Base-by-base conservation (phyloP, 2,797 vertebrate genomes). In the Hephaestus fuliginosus region DNA sequence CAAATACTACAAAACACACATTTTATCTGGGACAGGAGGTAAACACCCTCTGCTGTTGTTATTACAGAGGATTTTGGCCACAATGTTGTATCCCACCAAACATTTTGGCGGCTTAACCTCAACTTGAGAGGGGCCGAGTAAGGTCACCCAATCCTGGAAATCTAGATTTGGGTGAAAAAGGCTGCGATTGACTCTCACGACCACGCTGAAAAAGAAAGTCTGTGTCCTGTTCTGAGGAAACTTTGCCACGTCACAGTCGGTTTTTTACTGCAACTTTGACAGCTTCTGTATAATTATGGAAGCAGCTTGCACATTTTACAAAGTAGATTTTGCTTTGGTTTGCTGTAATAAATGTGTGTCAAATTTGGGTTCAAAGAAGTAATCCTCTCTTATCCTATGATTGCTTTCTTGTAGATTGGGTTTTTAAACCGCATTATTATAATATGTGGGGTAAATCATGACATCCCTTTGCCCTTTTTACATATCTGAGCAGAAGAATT, bases 111-210 rank as follows among this genome's bases (percentile, higher is more conserved):
- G 39, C 11, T 65, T 41, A 12, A 58, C 20, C 11, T 62, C n/a
- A 20, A 63, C 6, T 53, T n/a, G 1, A 9, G 17, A 52, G 28
- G 1, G 10, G 22, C 2, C 51, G 36, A 25, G 12, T 5, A 6
- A 30, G 20, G 39, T 44, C 56, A 36, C 30, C 60, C 5, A 51
- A 63, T 44, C 17, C 57, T 13, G 15, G 0, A 46, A 52, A 41
- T 62, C 56, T 72, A 25, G 28, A 46, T 70, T 58, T 70, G 10
- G 49, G 18, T 20, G 9, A 60, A 55, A 36, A 14, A 1, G 14
- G 53, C n/a, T 74, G 66, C 15, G 8, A 6, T n/a, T 61, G 57
- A 68, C 77, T 68, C 22, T 62, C 46, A 46, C n/a, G 44, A 12
- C 13, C 6, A 61, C 5, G n/a, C 51, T 22, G 58, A 30, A 7